phyloP scores from a whole-genome alignment of 2,797 vertebrate species.

The Pangasius djambal region DNA sequence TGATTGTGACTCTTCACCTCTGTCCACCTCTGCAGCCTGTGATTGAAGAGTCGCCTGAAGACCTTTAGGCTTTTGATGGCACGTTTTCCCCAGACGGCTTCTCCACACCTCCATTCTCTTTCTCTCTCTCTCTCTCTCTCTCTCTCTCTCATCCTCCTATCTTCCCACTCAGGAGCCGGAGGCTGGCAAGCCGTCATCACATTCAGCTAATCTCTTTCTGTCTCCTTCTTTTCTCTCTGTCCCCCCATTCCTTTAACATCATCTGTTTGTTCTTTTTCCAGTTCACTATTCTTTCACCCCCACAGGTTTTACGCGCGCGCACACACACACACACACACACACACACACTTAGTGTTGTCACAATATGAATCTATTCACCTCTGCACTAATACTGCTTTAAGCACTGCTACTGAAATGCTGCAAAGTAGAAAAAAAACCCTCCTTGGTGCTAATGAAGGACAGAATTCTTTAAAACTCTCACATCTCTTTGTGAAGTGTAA shows the following conservation, averaged over 20 bases:
- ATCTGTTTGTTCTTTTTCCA: not conserved
- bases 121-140: slow-evolving; percentile 12
- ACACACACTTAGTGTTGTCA: not conserved
- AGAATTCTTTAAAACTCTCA: not conserved
- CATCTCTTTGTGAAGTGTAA: not conserved
- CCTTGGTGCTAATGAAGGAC: not conserved
- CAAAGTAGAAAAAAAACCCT: not conserved
- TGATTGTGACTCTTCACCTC: not conserved
- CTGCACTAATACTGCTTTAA: not conserved
- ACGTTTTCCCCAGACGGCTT: slow-evolving; percentile 46
- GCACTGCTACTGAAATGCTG: not conserved
- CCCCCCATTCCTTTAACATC: not conserved
- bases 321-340: not conserved
- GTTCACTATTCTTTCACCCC: not conserved
- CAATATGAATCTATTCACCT: not conserved
- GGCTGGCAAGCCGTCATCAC: slow-evolving; percentile 16
- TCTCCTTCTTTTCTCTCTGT: not conserved
- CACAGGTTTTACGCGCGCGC: not conserved
- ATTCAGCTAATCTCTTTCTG: slow-evolving; percentile 5
- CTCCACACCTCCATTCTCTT: slow-evolving; percentile 53
- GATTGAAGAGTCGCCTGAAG: not conserved
- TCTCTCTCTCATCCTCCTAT: not conserved
- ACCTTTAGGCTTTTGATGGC: slow-evolving; percentile 47
- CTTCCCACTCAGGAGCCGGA: slow-evolving; percentile 26
- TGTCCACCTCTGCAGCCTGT: not conserved